Percentiles rank a stretch among this genome's conserved stretches.
Evolutionary conservation across 1,140 invertebrate genomes (phyloP).

Genomic region (Anastrepha ludens): DNA sequence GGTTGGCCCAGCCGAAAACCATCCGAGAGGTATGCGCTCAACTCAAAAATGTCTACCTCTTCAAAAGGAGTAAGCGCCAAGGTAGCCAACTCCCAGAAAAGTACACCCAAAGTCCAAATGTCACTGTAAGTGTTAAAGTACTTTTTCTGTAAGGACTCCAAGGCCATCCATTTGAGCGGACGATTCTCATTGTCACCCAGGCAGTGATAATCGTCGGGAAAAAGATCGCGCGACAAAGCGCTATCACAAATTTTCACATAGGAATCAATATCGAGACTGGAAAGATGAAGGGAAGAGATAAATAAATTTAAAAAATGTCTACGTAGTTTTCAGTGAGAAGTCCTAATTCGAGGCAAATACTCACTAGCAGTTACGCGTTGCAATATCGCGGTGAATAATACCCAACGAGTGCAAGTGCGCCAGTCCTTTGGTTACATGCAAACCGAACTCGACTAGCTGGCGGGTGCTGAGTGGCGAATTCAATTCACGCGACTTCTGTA

Average conservation of each 20-base stretch:
- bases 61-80: slow-evolving; percentile 79
- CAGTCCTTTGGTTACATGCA: slow-evolving; percentile 90
- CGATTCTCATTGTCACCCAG: slow-evolving; percentile 95
- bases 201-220: slow-evolving; percentile 96
- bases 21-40: slow-evolving; percentile 88
- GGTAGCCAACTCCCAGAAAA: slow-evolving; percentile 95
- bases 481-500: slow-evolving; percentile 79
- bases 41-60: slow-evolving; percentile 94
- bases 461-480: slow-evolving; percentile 81
- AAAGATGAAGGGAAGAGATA: slow-evolving; percentile 56
- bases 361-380: slow-evolving; percentile 92
- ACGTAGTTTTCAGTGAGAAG: neutral
- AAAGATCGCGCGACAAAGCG: slow-evolving; percentile 91
- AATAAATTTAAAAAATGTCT: neutral
- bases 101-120: slow-evolving; percentile 92
- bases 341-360: slow-evolving; percentile 70
- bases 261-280: slow-evolving; percentile 86
- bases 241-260: slow-evolving; percentile 92
- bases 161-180: slow-evolving; percentile 96
- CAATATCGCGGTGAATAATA: slow-evolving; percentile 92
- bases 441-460: slow-evolving; percentile 92
- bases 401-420: slow-evolving; percentile 92
- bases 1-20: slow-evolving; percentile 93
- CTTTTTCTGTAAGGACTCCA: slow-evolving; percentile 88
- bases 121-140: slow-evolving; percentile 68